Evolutionary conservation across 53 echinoderm and acorn worm genomes (phyloP), one percentile per base, ranked within the genome.

Genomic region (Paracentrotus lividus): DNA sequence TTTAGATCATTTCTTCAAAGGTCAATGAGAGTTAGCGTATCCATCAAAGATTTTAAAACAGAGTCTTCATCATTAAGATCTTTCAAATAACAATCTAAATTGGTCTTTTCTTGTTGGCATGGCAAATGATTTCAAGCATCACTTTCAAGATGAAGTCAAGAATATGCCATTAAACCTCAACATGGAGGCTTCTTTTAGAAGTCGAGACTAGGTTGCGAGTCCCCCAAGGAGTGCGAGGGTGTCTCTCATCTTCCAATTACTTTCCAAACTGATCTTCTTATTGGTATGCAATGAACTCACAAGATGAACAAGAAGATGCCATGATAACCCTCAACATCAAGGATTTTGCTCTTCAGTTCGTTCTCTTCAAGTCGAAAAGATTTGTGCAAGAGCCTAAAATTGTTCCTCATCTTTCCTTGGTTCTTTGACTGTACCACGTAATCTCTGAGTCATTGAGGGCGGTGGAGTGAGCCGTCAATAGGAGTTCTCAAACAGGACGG

Each of bases 401-500:
- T 27, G 42, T 34, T 34, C 86, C 96, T 93, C 97, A 93, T 96
- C 91, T 34, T 95, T 94, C 76, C 96, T 84, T 15, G 97, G 95
- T 69, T 99, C 99, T 91, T 96, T 97, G 72, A 99, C 97, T 97
- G 97, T 7, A 99, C 99, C 12, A 99, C 99, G 33, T 99, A n/a
- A 99, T 26, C 99, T 85, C 90, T 99, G 99, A 27, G 99, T 97
- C 99, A 7, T 94, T 96, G n/a, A 99, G 86, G 27, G 99, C 96
- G 0, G 99, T 97, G 38, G 99, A 99, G 92, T 99, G n/a, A 99
- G 40, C 99, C 99, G 76, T 99, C 99, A 31, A 85, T 99, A 99
- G 29, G 99, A 99, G 90, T 97, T 99, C 93, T 99, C 99, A 95
- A 99, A 99, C 5, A 99, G 78, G 3, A 99, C 96, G 3, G 95